Percentiles rank a stretch among this genome's conserved stretches.
Evolutionary conservation across 2,797 vertebrate genomes (phyloP).

Genomic region (Syngnathus acus): DNA sequence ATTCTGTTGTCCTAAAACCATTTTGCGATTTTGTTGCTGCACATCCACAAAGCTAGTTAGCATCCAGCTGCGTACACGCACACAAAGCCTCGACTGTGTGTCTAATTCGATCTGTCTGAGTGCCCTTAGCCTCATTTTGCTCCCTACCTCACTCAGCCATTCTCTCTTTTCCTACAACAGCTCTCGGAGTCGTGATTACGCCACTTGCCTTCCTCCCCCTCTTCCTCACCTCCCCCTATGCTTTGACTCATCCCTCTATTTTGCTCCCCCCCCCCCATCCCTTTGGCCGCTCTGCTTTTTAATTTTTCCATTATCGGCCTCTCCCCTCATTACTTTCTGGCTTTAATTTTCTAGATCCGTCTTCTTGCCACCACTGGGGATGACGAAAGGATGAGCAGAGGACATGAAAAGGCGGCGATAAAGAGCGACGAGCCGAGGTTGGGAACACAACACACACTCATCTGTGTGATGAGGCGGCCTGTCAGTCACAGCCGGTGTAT

Average conservation of each 20-base stretch:
- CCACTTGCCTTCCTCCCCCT: slow-evolving; percentile 52
- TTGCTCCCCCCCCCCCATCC: slow-evolving; percentile 25
- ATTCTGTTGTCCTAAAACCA: neutral
- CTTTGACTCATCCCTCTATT: slow-evolving; percentile 41
- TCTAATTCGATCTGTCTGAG: slow-evolving; percentile 71
- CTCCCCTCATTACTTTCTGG: slow-evolving; percentile 12
- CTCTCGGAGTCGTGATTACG: slow-evolving; percentile 68
- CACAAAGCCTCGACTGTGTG: slow-evolving; percentile 50
- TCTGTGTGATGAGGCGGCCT: slow-evolving; percentile 17
- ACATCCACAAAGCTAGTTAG: neutral
- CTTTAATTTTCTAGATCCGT: neutral
- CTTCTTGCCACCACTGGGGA: neutral
- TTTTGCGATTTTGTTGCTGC: neutral
- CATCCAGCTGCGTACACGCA: slow-evolving; percentile 1
- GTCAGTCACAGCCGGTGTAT: slow-evolving; percentile 34
- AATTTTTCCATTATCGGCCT: slow-evolving; percentile 14
- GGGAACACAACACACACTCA: slow-evolving; percentile 24
- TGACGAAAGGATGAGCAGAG: neutral
- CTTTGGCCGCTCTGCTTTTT: slow-evolving; percentile 17
- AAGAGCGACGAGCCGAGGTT: neutral
- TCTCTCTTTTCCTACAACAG: slow-evolving; percentile 59
- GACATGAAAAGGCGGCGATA: neutral
- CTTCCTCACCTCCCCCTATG: slow-evolving; percentile 26
- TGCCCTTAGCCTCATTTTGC: slow-evolving; percentile 69
- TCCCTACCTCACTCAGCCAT: slow-evolving; percentile 65